Conservation (phyloP, 2,113 vertebrate species). For the Zosterops borbonicus region DNA sequence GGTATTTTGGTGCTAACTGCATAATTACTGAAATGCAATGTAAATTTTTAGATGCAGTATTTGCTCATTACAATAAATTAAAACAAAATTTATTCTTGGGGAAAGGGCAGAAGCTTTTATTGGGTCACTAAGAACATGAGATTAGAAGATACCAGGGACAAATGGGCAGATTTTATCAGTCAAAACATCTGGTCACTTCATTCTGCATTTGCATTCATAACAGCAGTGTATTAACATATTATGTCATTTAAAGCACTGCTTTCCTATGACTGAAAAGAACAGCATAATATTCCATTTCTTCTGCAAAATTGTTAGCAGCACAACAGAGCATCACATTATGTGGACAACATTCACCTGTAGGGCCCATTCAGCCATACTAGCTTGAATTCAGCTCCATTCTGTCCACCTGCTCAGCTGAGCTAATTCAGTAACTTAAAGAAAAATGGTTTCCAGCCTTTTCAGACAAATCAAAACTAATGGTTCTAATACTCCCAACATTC, state of each 20-base stretch:
- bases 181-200: background rate
- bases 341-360: background rate
- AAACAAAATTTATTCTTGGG: background rate
- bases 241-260: background rate
- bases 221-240: background rate
- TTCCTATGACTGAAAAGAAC: background rate
- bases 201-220: background rate
- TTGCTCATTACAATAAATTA: background rate
- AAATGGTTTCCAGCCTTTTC: background rate
- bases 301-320: background rate
- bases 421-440: background rate
- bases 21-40: background rate
- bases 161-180: background rate
- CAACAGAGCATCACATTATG: background rate
- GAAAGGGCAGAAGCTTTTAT: background rate
- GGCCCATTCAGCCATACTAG: background rate
- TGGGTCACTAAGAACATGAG: background rate
- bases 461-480: background rate
- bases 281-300: background rate
- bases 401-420: background rate
- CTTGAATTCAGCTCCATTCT: background rate
- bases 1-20: background rate
- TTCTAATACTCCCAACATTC: background rate
- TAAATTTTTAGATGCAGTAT: background rate
- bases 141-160: background rate